Evolutionary conservation across 2,888 invertebrate genomes (phyloP).

Genomic region (Acronicta alni): DNA sequence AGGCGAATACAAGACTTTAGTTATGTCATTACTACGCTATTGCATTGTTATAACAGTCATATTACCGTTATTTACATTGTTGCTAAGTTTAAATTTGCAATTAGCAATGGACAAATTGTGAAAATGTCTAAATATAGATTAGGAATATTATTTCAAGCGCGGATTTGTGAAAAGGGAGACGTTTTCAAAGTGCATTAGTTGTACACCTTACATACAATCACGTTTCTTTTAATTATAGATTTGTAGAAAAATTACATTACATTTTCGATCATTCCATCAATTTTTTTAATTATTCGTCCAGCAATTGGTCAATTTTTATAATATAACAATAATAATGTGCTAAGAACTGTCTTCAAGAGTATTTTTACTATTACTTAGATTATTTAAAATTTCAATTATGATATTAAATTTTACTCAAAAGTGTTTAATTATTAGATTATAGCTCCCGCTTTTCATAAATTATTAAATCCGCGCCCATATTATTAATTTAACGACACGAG

Average conservation of each 20-base stretch:
- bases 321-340: conserved; percentile 1
- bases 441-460: conserved; percentile 13
- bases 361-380: too few species aligned
- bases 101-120: conserved; percentile 48
- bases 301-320: conserved; percentile 20
- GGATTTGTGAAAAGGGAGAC: conserved; percentile 39
- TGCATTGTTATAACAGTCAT: conserved; percentile 53
- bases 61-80: conserved; percentile 28
- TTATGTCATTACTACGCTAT: conserved; percentile 45
- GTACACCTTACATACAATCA: conserved; percentile 1
- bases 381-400: neutral
- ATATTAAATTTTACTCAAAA: conserved; percentile 2
- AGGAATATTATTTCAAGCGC: conserved; percentile 55
- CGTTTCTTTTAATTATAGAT: neutral
- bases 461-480: conserved; percentile 51
- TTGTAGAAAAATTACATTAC: conserved; percentile 1
- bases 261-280: neutral
- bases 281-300: neutral
- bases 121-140: conserved; percentile 50
- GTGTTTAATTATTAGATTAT: neutral
- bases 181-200: conserved; percentile 2
- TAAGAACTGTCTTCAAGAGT: neutral
- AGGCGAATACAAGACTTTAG: conserved; percentile 51
- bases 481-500: conserved; percentile 42
- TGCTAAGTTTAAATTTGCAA: conserved; percentile 43